phyloP scores from a whole-genome alignment of 2,113 vertebrate genomes.

The Peromyscus californicus region DNA sequence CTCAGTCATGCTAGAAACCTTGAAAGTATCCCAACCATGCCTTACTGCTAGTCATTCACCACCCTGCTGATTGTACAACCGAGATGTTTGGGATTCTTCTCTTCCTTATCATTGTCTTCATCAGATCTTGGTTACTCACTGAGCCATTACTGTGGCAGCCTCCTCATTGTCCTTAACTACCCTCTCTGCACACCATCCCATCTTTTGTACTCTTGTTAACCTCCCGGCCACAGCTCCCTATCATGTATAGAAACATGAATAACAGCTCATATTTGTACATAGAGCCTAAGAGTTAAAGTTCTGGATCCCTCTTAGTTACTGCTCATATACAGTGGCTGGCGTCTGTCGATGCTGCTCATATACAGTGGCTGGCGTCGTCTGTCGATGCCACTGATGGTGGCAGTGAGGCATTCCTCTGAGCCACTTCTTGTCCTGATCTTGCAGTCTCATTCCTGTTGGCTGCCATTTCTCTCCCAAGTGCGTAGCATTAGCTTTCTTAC shows the following conservation, averaged over 20 bases:
- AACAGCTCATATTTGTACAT: neutral
- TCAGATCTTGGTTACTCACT: neutral
- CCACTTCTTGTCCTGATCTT: conserved; percentile 17
- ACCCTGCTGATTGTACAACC: neutral
- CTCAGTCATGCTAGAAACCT: conserved; percentile 43
- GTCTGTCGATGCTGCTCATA: neutral
- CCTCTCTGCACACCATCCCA: neutral
- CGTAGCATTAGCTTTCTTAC: neutral
- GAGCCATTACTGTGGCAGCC: neutral
- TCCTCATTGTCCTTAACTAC: neutral
- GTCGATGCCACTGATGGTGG: neutral
- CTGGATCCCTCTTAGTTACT: neutral
- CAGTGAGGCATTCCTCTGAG: neutral
- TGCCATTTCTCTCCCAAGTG: neutral
- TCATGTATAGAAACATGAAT: neutral
- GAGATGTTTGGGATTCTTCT: conserved; percentile 65
- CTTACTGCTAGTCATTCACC: neutral
- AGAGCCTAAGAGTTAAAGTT: conserved; percentile 11
- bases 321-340: neutral
- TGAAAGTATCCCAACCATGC: neutral
- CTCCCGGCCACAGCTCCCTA: neutral
- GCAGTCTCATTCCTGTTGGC: neutral
- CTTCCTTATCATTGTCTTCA: conserved; percentile 12
- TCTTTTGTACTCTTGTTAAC: neutral
- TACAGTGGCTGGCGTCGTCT: neutral